These are phyloP conservation scores for Premnoplex brunnescens DNA, from an alignment of 2,797 vertebrate species.

Conservation along the genomic window DNA sequence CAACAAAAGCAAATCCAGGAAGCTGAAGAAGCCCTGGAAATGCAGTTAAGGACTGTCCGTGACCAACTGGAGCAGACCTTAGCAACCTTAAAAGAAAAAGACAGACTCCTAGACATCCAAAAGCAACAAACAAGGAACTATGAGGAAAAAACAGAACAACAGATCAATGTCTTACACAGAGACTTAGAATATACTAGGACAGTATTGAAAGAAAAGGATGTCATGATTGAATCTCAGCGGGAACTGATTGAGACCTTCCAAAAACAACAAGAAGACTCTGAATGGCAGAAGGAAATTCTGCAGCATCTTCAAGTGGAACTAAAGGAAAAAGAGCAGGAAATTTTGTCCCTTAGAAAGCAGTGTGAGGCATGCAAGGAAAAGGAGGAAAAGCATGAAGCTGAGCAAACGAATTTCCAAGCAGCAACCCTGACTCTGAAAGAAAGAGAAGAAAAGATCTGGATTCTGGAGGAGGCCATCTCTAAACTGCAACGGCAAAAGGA, in stretches of 20 bases:
- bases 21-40: conserved; percentile 28
- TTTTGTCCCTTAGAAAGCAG: conserved; percentile 54
- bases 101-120: conserved; percentile 41
- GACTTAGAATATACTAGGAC: conserved; percentile 27
- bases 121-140: conserved; percentile 28
- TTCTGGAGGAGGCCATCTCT: neutral
- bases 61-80: conserved; percentile 60
- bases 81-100: conserved; percentile 51
- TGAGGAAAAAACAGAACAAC: conserved; percentile 34
- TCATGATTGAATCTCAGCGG: conserved; percentile 41
- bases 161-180: neutral
- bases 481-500: neutral
- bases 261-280: conserved; percentile 43
- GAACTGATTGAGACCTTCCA: conserved; percentile 41
- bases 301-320: conserved; percentile 46
- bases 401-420: conserved; percentile 37
- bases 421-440: conserved; percentile 19
- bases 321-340: conserved; percentile 41
- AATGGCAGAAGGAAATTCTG: conserved; percentile 49
- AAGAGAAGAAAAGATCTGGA: conserved; percentile 26
- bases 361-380: conserved; percentile 35
- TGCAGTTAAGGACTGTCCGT: conserved; percentile 38
- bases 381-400: conserved; percentile 4
- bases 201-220: conserved; percentile 39
- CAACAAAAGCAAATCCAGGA: conserved; percentile 61